These are phyloP conservation scores for Drosophila jambulina DNA, from an alignment of 1,140 invertebrate species.

Conservation along the genomic window DNA sequence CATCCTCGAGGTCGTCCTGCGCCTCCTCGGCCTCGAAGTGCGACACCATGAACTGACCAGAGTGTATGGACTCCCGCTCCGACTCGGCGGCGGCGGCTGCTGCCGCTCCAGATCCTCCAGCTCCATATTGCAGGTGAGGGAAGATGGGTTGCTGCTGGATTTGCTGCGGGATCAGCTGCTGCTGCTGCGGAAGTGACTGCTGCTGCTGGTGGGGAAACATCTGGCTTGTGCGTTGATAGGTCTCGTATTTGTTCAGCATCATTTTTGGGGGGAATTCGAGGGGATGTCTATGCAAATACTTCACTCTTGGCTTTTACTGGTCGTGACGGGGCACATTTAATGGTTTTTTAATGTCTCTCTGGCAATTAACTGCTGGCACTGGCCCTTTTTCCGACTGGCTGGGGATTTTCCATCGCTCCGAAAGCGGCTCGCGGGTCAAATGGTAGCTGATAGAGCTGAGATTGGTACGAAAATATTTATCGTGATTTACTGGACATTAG, in stretches of 20 bases:
- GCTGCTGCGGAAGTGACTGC: constrained; percentile 45
- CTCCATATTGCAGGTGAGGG: constrained; percentile 54
- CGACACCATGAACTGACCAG: constrained; percentile 99
- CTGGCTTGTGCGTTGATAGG: constrained; percentile 73
- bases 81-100: constrained; percentile 60
- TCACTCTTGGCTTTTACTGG: constrained; percentile 9
- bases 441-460: constrained; percentile 4
- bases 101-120: constrained; percentile 1
- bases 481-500: constrained; percentile 26
- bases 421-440: constrained; percentile 19
- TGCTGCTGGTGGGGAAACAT: constrained; percentile 69
- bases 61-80: constrained; percentile 93
- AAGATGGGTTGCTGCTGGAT: constrained; percentile 25
- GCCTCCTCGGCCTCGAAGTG: constrained; percentile 97
- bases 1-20: constrained; percentile 93
- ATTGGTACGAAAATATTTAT: constrained; percentile 24
- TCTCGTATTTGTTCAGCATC: constrained; percentile 79
- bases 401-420: constrained; percentile 40
- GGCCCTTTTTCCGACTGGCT: constrained; percentile 16
- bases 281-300: constrained; percentile 26
- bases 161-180: constrained; percentile 27
- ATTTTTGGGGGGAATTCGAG: constrained; percentile 54
- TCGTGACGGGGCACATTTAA: constrained; percentile 42
- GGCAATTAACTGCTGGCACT: constrained; percentile 38
- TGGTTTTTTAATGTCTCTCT: constrained; percentile 47